Conservation (phyloP, 2,797 vertebrate species). For the Sebastes dallii region DNA sequence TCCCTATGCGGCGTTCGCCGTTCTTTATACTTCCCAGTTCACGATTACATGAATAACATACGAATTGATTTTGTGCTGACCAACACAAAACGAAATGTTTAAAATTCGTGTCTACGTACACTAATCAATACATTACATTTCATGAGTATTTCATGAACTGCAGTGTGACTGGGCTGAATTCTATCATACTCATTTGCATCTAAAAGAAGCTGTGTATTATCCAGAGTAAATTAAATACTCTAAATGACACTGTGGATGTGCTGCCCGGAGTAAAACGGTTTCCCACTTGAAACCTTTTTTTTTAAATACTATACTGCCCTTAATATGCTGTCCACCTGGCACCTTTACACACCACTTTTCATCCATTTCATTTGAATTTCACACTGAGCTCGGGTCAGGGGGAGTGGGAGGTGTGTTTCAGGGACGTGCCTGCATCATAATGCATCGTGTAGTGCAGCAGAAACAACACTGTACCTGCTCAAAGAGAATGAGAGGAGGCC, state of each 20-base stretch:
- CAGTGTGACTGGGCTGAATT: background rate
- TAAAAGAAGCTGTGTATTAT: background rate
- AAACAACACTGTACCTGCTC: background rate
- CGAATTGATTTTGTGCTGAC: too few species aligned
- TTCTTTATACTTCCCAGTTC: too few species aligned
- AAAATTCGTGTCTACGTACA: too few species aligned
- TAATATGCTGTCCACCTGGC: background rate
- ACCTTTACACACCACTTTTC: background rate
- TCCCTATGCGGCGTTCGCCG: too few species aligned
- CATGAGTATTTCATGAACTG: too few species aligned
- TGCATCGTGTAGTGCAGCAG: background rate
- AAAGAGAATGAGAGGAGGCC: background rate
- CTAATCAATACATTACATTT: too few species aligned
- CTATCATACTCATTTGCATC: background rate
- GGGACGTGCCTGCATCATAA: background rate
- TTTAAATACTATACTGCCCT: background rate
- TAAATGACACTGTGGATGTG: background rate
- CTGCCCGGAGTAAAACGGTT: background rate
- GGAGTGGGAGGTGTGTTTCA: background rate
- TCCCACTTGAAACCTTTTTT: background rate
- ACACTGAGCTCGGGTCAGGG: background rate
- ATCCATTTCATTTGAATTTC: background rate
- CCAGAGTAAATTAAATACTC: background rate
- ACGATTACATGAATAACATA: too few species aligned
- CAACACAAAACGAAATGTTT: too few species aligned